phyloP scores from a whole-genome alignment of 1,140 invertebrate species.

The Pogonomyrmex barbatus region DNA sequence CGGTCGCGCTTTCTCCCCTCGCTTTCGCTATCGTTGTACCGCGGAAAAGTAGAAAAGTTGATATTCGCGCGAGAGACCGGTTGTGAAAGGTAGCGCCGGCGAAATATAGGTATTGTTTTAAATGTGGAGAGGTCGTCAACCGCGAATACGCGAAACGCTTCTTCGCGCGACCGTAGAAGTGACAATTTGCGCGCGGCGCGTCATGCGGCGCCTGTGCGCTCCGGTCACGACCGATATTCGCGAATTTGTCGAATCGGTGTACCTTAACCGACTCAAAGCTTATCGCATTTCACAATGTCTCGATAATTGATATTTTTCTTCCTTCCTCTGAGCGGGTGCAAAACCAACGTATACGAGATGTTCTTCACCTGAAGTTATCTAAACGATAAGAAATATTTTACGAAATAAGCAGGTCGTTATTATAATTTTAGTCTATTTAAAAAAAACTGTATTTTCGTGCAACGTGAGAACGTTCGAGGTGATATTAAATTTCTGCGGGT shows the following conservation, averaged over 20 bases:
- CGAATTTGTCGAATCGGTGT: neutral
- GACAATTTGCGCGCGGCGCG: neutral
- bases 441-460: too few relatives aligned
- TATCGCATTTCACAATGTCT: conserved; percentile 7
- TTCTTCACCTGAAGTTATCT: neutral
- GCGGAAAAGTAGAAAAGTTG: conserved; percentile 44
- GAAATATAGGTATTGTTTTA: conserved; percentile 44
- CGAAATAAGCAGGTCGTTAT: neutral
- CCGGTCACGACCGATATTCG: neutral
- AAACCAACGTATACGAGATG: neutral
- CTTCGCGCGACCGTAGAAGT: neutral
- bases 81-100: conserved; percentile 43
- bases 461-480: neutral
- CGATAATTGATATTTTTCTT: neutral
- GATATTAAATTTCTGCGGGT: conserved; percentile 44
- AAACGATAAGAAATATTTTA: neutral
- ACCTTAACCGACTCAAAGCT: neutral
- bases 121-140: conserved; percentile 12
- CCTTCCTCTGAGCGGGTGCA: too few relatives aligned
- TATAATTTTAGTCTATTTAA: too few relatives aligned
- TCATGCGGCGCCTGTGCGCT: too few relatives aligned
- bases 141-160: neutral
- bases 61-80: conserved; percentile 10
- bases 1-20: conserved; percentile 73
- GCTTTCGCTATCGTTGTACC: conserved; percentile 73